Evolutionary conservation across 2,797 vertebrate species (phyloP), one percentile per base, ranked within the genome.

Genomic region (Alca torda): DNA sequence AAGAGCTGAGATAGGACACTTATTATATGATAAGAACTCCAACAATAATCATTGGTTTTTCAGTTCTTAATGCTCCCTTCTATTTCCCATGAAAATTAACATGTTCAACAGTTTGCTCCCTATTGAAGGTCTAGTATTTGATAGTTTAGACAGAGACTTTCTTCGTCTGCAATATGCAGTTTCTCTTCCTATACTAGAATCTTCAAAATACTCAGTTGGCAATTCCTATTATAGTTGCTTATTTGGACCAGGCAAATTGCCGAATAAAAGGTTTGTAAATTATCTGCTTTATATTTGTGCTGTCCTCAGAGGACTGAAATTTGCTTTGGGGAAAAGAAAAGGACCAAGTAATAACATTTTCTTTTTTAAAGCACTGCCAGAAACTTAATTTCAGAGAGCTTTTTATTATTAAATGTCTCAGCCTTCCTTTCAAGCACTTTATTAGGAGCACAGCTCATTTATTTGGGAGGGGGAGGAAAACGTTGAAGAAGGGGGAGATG

Each of bases 341-440:
- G 68, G 83, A 93, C 84, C 63, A 92, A 96, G 93, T 90, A 93
- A 95, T 97, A 96, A 90, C 68, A 70, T 89, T 96, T 92, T 75
- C 31, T 53, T 91, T 95, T 93, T 87, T 64, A 93, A 97, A 96
- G 48, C 63, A 70, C 68, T 95, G 61, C 68, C 79, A 87, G 84
- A 92, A 96, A 97, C 90, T 91, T 97, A 94, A 97, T 97, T 97
- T 96, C 87, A 93, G 84, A 88, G 72, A 92, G 74, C 57, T 88
- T 91, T 92, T 74, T 92, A 86, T 96, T 94, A 95, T 93, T 96
- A 93, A 89, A 92, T 96, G 94, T 96, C 83, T 81, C 50, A 79
- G 60, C 86, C 90, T 93, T 89, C 84, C 75, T 97, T 92, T 95
- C 93, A 94, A 79, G 41, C 59, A 87, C 73, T 87, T 97, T 90